Evolutionary conservation across 2,113 vertebrate species (phyloP).

Genomic region (Halichoerus grypus): DNA sequence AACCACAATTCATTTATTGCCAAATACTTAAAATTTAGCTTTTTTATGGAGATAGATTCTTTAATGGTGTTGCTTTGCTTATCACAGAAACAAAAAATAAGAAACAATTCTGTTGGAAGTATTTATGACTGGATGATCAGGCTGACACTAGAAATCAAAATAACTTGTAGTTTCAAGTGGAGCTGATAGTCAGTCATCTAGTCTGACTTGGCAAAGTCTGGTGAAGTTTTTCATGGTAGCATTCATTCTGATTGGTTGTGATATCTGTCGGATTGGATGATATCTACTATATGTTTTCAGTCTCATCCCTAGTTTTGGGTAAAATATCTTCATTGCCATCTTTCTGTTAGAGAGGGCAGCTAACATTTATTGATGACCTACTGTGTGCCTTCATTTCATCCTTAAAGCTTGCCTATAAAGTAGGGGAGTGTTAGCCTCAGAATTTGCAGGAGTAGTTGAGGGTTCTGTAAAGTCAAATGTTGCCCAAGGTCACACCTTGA

Average conservation of each 20-base stretch:
- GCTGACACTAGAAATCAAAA: background rate
- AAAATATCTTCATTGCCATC: background rate
- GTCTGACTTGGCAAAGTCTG: background rate
- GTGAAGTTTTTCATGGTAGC: background rate
- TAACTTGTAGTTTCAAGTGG: background rate
- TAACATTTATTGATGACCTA: background rate
- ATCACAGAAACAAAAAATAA: background rate
- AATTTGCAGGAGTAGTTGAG: background rate
- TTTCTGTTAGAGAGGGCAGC: background rate
- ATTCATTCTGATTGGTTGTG: background rate
- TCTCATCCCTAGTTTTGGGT: background rate
- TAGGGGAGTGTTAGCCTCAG: background rate
- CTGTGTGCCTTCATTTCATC: background rate
- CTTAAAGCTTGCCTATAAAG: background rate
- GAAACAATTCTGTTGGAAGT: background rate
- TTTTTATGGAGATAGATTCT: background rate
- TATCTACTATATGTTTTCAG: background rate
- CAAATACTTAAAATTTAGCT: background rate
- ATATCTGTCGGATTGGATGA: background rate
- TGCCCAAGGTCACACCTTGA: background rate
- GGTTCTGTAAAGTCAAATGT: background rate
- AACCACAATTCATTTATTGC: background rate
- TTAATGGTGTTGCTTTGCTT: background rate
- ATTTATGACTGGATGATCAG: background rate
- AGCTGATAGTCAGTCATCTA: background rate